Base-by-base conservation (phyloP, 2,797 vertebrate genomes). In the Zenarchopterus dispar region DNA sequence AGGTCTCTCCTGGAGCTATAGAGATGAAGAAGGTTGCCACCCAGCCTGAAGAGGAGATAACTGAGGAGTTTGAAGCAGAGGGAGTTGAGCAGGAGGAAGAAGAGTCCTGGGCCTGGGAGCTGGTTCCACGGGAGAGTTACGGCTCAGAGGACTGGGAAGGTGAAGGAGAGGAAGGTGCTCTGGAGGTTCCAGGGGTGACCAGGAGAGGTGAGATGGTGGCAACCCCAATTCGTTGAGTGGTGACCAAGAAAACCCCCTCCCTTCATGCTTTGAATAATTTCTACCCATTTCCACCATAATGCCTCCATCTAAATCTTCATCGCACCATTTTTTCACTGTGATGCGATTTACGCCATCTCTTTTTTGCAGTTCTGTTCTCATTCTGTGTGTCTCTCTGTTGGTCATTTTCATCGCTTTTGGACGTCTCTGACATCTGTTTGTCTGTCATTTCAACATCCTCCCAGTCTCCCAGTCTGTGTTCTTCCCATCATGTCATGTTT, bases 201-300 rank as follows among this genome's bases (percentile, higher is more conserved):
- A 90, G 89, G 75, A 84, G 89, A 96, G 96, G 95, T 97, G 96
- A 97, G 95, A 93, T 82, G 89, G 87, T 84, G 70, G 69, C 73
- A 75, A 69, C 78, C 75, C 83, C 68, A 85, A 89, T 74, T 84
- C 82, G 89, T 85, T 81, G 65, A 88, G 22, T 62, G 87, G 79
- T 50, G 83, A 75, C 86, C 79, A 70, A 83, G 81, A 82, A 65
- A 89, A 87, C 75, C 63, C 73, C 64, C 75, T 59, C 53, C 67
- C 87, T 75, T 86, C 84, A 84, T 88, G 67, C 72, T 78, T 66
- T 64, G 62, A 88, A 87, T 90, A 87, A 91, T 90, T 67, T 90
- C 82, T 62, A 68, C 80, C 75, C 87, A 90, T 90, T 54, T 59
- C 73, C 75, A 82, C 75, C 68, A 74, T 82, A 83, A 90, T 76